These are phyloP conservation scores for Drosophila hawaiiensis DNA, from an alignment of 2,888 invertebrate genomes.

Conservation along the genomic window DNA sequence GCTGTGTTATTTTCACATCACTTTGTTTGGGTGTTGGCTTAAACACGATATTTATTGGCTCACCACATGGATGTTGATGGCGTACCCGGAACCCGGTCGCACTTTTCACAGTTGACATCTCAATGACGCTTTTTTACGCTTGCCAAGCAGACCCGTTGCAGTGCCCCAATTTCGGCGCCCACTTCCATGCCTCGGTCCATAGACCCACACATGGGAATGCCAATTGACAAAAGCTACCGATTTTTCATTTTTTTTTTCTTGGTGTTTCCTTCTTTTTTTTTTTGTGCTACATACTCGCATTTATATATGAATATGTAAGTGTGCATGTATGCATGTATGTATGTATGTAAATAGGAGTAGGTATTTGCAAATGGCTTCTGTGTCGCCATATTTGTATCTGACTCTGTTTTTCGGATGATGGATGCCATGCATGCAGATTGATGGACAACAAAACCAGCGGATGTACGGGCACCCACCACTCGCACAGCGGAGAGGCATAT, in stretches of 20 bases:
- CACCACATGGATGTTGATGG: constrained; percentile 57
- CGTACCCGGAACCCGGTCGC: constrained; percentile 44
- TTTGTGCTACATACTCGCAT: not conserved
- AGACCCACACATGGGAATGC: constrained; percentile 48
- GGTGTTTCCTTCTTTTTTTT: constrained; percentile 2
- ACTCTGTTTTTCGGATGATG: constrained; percentile 66
- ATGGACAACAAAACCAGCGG: constrained; percentile 43
- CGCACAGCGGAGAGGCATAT: not conserved
- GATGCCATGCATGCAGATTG: constrained; percentile 67
- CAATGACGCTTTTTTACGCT: constrained; percentile 64
- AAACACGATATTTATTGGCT: constrained; percentile 80
- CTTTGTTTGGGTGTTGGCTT: constrained; percentile 79
- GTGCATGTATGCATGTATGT: not conserved
- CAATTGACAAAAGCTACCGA: constrained; percentile 69
- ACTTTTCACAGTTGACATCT: constrained; percentile 80
- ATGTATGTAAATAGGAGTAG: constrained; percentile 18
- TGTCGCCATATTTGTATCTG: constrained; percentile 74
- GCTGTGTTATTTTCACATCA: constrained; percentile 59
- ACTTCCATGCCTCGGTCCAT: not conserved
- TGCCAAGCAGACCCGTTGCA: constrained; percentile 40
- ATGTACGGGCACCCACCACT: constrained; percentile 12
- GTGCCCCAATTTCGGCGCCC: not conserved
- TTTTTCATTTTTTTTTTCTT: constrained; percentile 30
- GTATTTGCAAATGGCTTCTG: constrained; percentile 73
- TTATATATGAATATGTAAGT: not conserved